Base-by-base conservation (phyloP, 2,113 vertebrate genomes). In the Urocynchramus pylzowi region DNA sequence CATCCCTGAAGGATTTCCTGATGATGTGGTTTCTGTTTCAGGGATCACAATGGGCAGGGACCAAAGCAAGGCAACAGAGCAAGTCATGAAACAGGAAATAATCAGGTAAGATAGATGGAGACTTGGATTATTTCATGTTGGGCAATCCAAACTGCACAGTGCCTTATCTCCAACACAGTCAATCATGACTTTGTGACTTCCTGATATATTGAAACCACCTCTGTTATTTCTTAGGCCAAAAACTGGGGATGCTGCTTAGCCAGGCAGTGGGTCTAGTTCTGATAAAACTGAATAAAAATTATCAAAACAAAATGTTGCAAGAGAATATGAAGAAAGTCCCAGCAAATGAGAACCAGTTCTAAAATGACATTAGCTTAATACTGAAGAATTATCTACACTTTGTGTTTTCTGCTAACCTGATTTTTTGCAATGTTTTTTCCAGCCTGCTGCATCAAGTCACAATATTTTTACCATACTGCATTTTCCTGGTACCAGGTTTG, bases 401-500 rank as follows among this genome's bases (percentile, higher is more conserved):
- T 27, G n/a, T 20, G 11, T 45, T 45, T 30, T 78, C 37, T 56
- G 15, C 33, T 70, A 52, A 73, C 39, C 10, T 27, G 16, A 50
- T 50, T 68, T 78, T 78, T 54, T 94, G 60, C 4, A 3, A 44
- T 14, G 6, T 60, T 31, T 95, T 69, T 95, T 92, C 52, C 77
- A 97, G 96, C 52, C 91, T 75, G 47, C 78, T 16, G 6, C 67
- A 8, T 37, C 74, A 14, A 80, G 68, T n/a, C 90, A 63, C 18
- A 96, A 87, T 28, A 60, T 95, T 70, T 97, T 97, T 71, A 97
- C 95, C 11, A 2, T 83, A 76, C 76, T 94, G 0, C 95, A 91
- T 80, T 65, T 97, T 31, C 90, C 96, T 64, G 61, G n/a, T 19
- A 41, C 83, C 41, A 97, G 97, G 97, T 98, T 68, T 82, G 97